A percentile compares a stretch with the other conserved stretches of the same genome.
Conservation (phyloP, 2,797 vertebrate genomes). For the Muraenolepis orangiensis region DNA sequence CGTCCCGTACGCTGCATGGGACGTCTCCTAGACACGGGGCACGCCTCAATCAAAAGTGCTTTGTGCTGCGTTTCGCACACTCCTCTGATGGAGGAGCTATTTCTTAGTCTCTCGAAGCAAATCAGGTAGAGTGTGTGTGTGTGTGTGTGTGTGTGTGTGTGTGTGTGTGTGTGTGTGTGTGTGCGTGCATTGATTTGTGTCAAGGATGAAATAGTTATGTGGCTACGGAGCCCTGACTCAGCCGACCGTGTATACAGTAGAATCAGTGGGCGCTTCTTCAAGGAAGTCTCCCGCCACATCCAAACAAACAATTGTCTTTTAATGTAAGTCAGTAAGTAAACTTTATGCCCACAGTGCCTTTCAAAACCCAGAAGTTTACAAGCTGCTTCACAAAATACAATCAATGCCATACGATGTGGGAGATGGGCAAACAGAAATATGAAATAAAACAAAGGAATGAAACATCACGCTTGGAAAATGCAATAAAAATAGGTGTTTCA, state of each 20-base stretch:
- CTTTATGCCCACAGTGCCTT: no score
- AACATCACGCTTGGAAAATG: no score
- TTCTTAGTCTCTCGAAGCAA: background rate
- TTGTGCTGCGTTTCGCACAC: background rate
- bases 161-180: background rate
- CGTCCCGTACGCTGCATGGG: background rate
- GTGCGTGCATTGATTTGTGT: slow-evolving; percentile 7
- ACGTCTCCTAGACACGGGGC: background rate
- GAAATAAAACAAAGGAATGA: no score
- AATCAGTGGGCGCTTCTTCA: background rate
- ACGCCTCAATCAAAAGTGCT: background rate
- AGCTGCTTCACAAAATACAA: no score
- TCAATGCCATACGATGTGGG: no score
- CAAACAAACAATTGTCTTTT: background rate
- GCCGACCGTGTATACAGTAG: background rate
- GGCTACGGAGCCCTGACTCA: slow-evolving; percentile 5
- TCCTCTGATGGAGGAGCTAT: background rate
- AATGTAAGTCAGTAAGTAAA: no score
- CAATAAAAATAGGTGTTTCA: no score
- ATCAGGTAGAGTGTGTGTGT: background rate
- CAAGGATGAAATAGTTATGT: slow-evolving; percentile 5
- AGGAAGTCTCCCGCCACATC: background rate
- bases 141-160: background rate
- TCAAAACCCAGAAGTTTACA: no score
- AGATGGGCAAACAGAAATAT: no score